phyloP scores from a whole-genome alignment of 1,140 invertebrate genomes.

The Zaprionus africanus region DNA sequence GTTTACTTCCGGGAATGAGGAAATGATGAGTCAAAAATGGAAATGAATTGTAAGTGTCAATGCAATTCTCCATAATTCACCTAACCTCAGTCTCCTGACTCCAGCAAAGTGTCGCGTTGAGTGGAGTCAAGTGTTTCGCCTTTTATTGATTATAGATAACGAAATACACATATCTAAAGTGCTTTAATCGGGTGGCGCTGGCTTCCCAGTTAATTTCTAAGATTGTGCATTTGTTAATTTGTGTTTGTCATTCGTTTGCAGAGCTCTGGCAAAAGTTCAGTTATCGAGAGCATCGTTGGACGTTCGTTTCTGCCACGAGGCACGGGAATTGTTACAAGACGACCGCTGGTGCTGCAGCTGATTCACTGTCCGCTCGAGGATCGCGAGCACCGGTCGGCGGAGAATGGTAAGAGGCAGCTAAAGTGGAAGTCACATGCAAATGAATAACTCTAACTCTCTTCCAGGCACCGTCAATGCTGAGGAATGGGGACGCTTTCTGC shows the following conservation, averaged over 20 bases:
- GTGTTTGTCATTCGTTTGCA: conserved; percentile 83
- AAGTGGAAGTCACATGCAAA: not conserved
- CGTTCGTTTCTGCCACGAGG: conserved; percentile 98
- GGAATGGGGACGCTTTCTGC: conserved; percentile 98
- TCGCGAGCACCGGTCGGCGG: conserved; percentile 91
- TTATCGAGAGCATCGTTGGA: conserved; percentile 99
- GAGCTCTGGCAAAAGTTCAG: conserved; percentile 99
- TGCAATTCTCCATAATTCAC: not conserved
- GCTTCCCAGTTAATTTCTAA: not conserved
- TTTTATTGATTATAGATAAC: conserved; percentile 31
- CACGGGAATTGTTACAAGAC: conserved; percentile 97
- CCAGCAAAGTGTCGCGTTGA: not conserved
- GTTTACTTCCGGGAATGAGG: not conserved
- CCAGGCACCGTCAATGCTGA: conserved; percentile 93
- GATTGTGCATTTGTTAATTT: conserved; percentile 3
- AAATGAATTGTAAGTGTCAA: not conserved
- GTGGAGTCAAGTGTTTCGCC: conserved; percentile 10
- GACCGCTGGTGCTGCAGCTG: conserved; percentile 97
- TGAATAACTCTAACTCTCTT: not conserved
- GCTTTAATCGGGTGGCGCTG: conserved; percentile 22
- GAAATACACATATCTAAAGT: conserved; percentile 1
- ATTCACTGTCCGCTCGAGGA: conserved; percentile 96
- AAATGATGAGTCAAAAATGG: not conserved
- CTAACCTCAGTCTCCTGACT: not conserved
- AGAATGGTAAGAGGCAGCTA: conserved; percentile 89